Percentiles rank a stretch among this genome's conserved stretches.
Conservation (phyloP, 2,888 invertebrate species). For the Lochmaea crataegi region DNA sequence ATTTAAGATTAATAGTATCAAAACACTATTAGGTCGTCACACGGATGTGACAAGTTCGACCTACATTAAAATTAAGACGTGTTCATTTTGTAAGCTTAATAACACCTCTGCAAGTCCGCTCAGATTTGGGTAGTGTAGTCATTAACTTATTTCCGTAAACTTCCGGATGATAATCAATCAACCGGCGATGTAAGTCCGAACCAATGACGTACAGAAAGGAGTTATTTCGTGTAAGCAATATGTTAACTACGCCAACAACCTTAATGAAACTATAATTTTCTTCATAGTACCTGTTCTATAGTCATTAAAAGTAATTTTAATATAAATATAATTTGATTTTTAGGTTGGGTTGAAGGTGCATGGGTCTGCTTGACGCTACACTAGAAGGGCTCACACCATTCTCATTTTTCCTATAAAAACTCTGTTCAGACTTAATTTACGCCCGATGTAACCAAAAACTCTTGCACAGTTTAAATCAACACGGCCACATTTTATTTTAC, state of each 20-base stretch:
- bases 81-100: background rate
- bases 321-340: too few species aligned
- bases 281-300: too few species aligned
- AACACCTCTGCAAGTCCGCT: slow-evolving; percentile 10
- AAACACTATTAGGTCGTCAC: background rate
- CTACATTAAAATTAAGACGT: slow-evolving; percentile 5
- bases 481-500: too few species aligned
- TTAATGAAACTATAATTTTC: too few species aligned
- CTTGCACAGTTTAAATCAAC: too few species aligned
- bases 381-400: too few species aligned
- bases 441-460: too few species aligned
- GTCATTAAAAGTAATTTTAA: too few species aligned
- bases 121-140: background rate
- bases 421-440: too few species aligned
- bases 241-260: background rate
- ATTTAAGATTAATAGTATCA: background rate
- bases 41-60: background rate
- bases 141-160: slow-evolving; percentile 17
- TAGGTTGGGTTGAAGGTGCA: too few species aligned
- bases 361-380: too few species aligned
- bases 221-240: background rate
- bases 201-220: background rate
- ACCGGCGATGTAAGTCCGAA: background rate
- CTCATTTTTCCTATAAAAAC: too few species aligned
- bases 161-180: slow-evolving; percentile 22